phyloP scores from a whole-genome alignment of 2,797 vertebrate species.

The Megaceryle alcyon region DNA sequence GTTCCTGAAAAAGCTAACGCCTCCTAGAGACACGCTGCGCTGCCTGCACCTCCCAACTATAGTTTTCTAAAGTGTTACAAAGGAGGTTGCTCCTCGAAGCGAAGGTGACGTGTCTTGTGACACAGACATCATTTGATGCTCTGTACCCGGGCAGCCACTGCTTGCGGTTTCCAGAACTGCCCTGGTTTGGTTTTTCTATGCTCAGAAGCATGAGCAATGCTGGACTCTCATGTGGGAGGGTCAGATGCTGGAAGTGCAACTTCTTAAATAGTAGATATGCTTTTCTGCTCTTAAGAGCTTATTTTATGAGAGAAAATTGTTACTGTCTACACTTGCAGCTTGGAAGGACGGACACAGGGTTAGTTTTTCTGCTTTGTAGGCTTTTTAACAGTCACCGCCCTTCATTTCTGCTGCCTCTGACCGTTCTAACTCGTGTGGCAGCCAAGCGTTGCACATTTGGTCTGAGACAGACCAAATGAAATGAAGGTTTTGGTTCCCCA shows the following conservation, averaged over 20 bases:
- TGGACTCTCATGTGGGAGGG: accelerated
- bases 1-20: accelerated
- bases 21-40: neutral
- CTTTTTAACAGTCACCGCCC: neutral
- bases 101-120: accelerated
- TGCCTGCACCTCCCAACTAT: neutral
- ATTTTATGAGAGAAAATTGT: neutral
- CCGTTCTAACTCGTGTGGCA: accelerated
- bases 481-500: neutral
- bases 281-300: neutral
- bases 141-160: neutral
- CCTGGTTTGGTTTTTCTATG: accelerated
- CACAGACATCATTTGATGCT: accelerated
- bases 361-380: neutral
- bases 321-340: neutral
- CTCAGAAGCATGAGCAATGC: accelerated
- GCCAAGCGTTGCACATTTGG: neutral
- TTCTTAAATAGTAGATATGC: accelerated
- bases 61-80: neutral
- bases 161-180: neutral
- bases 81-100: neutral
- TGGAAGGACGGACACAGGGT: neutral
- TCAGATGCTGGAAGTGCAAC: neutral
- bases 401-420: neutral
- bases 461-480: neutral